phyloP scores from a whole-genome alignment of 23 tunicate genomes.

The Halocynthia roretzi region DNA sequence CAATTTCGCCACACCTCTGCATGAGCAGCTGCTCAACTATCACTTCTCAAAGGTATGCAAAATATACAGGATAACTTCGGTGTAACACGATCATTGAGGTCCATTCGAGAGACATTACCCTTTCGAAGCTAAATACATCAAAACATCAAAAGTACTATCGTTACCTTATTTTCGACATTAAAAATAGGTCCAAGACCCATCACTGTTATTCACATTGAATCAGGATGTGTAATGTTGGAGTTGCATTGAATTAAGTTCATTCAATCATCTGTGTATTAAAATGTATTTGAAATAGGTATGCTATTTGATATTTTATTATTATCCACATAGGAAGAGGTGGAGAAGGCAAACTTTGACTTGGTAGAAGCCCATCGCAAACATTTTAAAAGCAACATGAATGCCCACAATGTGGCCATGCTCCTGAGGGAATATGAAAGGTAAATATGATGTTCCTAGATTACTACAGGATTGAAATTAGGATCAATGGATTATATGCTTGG shows the following conservation, averaged over 20 bases:
- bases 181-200: neutral
- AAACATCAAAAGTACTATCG: no score
- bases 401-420: slow-evolving; percentile 51
- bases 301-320: no score
- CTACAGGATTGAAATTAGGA: no score
- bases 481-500: no score
- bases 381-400: slow-evolving; percentile 66
- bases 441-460: neutral
- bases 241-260: no score
- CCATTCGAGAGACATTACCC: no score
- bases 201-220: neutral
- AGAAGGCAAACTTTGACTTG: slow-evolving; percentile 48
- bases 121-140: no score
- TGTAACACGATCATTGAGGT: no score
- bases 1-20: slow-evolving; percentile 66
- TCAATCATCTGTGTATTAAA: no score
- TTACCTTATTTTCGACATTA: no score
- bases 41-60: slow-evolving; percentile 54
- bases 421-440: slow-evolving; percentile 70
- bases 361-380: slow-evolving; percentile 84
- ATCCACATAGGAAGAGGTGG: slow-evolving; percentile 42
- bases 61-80: no score
- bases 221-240: neutral
- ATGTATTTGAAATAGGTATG: no score
- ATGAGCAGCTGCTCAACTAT: slow-evolving; percentile 71